Evolutionary conservation across 2,797 vertebrate genomes (phyloP), one percentile per base, ranked within the genome.

Genomic region (Paedocypris micromegethes): DNA sequence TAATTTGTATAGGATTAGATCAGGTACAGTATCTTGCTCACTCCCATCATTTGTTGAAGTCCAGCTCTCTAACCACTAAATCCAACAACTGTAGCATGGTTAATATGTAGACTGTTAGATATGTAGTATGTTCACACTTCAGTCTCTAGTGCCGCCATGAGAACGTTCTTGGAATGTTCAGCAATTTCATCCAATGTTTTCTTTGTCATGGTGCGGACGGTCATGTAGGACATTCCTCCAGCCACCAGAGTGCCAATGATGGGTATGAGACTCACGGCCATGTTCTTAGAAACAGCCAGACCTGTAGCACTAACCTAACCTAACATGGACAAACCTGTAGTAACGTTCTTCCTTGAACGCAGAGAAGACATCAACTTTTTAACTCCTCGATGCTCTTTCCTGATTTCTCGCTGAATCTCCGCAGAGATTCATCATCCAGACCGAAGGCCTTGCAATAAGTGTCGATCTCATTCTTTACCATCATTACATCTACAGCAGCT

Each of bases 401-500:
- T 58, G 82, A 81, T 46, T 78, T 84, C 43, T 83, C 76, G 1
- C 87, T 85, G 37, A 88, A 77, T 56, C 64, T 82, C 66, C 79
- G 68, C 71, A 90, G 72, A 0, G 86, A 86, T 50, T 75, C 68
- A 0, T 86, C 82, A 2, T 89, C 88, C 59, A 89, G 70, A 70
- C 87, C 83, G 0, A 89, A 86, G 57, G 82, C 80, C 48, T 75
- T 64, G 46, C 86, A 86, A 68, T 87, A 89, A 6, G 68, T 82
- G 0, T 75, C 75, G 59, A 88, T 49, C 0, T 83, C 83, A 37
- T 48, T 68, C 9, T 81, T 39, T 6, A 90, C 68, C 37, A 89
- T 76, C 0, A 66, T 64, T 1, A 85, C 67, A 6, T 90, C 83
- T 5, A 81, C 86, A 9, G 50, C 74, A 0, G 86, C 8, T 0